Base-by-base conservation (phyloP, 2,888 invertebrate species). In the Brachyopa scutellaris region DNA sequence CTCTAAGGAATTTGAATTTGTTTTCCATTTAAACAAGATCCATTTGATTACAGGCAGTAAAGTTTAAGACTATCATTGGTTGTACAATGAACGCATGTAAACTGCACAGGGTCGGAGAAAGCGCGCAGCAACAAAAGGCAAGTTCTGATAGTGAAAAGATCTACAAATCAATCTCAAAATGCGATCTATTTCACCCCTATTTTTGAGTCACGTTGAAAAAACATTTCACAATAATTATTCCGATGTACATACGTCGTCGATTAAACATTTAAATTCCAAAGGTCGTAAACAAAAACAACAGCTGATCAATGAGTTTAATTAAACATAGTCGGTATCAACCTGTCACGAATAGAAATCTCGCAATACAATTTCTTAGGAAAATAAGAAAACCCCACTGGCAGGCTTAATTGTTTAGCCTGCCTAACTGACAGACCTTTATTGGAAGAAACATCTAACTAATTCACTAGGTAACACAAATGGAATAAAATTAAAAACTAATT, bases 401-500 rank as follows among this genome's bases (percentile, higher is more conserved):
- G 38, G 11, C 42, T 42, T 47, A 13, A 9, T 36, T 9, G 29
- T 49, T 42, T 5, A 61, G 29, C 21, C 45, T 45, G 15, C 45
- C 69, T n/a, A 26, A 15, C n/a, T 8, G 55, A 26, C 45, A 26
- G 38, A 13, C 51, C 26, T 80, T 74, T 64, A 69, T 74, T 74
- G n/a, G 21, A 51, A 40, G 31, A 31, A 69, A 73, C 42, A 64
- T 38, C 61, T 45, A 69, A 45, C 29, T 74, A 69, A 38, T 13
- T 47, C 1, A n/a, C 59, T 77, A 67, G 33, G 49, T 45, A 74
- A 38, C 40, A 29, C 45, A 62, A 57, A 57, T 74, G 21, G 40
- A 74, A 62, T 59, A 26, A 74, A 69, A 51, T 51, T 62, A 74
- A 80, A 64, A 64, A 74, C 40, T 51, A 57, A 64, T 29, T 29